A percentile compares a stretch with the other conserved stretches of the same genome.
phyloP scores from a whole-genome alignment of 2,113 vertebrate genomes.

The Corythoichthys intestinalis region DNA sequence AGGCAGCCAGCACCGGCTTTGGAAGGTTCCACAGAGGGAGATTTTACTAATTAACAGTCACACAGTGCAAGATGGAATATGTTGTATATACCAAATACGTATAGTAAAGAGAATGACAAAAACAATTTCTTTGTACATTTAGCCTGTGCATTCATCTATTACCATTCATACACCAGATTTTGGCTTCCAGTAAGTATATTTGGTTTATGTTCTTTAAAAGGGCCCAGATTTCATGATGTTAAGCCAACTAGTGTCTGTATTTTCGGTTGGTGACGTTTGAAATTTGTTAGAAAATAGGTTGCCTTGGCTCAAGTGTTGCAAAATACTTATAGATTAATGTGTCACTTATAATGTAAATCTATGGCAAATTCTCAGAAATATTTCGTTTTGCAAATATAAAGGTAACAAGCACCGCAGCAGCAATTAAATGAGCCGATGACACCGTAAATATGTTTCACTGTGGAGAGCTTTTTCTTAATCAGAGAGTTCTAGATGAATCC shows the following conservation, averaged over 20 bases:
- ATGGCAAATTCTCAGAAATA: neutral
- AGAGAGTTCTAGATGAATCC: constrained; percentile 44
- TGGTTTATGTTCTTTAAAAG: neutral
- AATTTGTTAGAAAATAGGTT: neutral
- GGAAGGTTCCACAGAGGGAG: too few species aligned
- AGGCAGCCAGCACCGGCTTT: too few species aligned
- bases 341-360: neutral
- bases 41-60: too few species aligned
- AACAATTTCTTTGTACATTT: neutral
- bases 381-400: neutral
- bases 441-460: constrained; percentile 29
- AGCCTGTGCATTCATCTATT: neutral
- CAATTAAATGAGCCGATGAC: constrained; percentile 32
- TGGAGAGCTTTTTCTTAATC: constrained; percentile 38
- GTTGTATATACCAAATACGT: too few species aligned
- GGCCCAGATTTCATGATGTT: neutral
- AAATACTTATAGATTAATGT: neutral
- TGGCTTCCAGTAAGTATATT: neutral
- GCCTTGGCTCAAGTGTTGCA: neutral
- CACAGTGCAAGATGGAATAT: too few species aligned
- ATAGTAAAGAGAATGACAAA: too few species aligned
- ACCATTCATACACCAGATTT: neutral
- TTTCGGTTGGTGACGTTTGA: neutral
- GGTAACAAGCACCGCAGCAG: neutral
- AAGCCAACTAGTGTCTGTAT: neutral